These are phyloP conservation scores for Pedetes capensis DNA, from an alignment of 2,113 vertebrate genomes.

Conservation along the genomic window DNA sequence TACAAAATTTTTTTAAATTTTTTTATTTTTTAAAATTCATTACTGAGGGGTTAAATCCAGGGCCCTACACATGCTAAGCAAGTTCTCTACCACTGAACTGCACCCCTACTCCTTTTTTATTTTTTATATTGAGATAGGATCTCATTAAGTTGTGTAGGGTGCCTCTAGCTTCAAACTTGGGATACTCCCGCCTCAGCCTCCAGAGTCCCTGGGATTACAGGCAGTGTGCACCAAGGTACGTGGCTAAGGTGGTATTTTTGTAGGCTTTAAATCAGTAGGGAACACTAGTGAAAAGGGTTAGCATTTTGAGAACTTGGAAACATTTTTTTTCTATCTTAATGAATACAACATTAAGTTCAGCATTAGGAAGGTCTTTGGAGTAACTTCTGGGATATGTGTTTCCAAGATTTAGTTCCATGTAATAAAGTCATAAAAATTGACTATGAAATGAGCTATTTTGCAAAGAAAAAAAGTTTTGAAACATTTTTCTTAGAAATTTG, in stretches of 20 bases:
- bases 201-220: too few relatives aligned
- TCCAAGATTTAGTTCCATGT: background rate
- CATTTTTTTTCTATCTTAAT: background rate
- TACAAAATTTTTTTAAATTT: too few relatives aligned
- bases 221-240: too few relatives aligned
- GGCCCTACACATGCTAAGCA: too few relatives aligned
- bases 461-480: background rate
- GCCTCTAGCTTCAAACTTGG: too few relatives aligned
- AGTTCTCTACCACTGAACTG: too few relatives aligned
- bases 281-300: background rate
- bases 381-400: background rate
- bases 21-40: too few relatives aligned
- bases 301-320: background rate
- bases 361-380: background rate
- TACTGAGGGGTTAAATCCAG: too few relatives aligned
- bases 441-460: background rate
- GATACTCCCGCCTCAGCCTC: too few relatives aligned
- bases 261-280: background rate
- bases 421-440: constrained; percentile 35
- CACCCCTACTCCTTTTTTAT: too few relatives aligned
- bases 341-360: background rate
- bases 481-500: background rate
- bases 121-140: too few relatives aligned
- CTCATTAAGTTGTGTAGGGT: too few relatives aligned
- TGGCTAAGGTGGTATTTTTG: background rate